Evolutionary conservation across 2,888 invertebrate genomes (phyloP).

Genomic region (Drosophila nigricruria): DNA sequence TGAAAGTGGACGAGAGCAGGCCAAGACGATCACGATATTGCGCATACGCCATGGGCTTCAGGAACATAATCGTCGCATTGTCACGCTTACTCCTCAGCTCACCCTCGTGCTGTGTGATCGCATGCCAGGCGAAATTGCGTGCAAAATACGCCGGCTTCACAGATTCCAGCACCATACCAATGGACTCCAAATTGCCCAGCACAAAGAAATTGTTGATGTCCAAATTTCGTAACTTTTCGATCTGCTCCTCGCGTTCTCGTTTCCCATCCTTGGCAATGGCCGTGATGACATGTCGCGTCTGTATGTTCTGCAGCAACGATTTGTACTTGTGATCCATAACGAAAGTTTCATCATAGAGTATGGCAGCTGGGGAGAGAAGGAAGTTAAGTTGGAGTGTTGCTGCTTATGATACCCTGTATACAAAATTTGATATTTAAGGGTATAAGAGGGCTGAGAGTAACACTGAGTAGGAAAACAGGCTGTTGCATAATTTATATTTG

Average conservation of each 20-base stretch:
- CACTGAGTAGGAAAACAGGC: no score
- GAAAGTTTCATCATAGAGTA: conserved; percentile 95
- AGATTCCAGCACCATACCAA: conserved; percentile 89
- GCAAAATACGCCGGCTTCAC: conserved; percentile 92
- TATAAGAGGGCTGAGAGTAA: not conserved
- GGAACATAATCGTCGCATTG: conserved; percentile 91
- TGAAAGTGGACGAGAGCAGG: conserved; percentile 89
- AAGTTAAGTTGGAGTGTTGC: not conserved
- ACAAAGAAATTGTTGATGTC: conserved; percentile 96
- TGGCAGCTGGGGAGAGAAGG: conserved; percentile 87
- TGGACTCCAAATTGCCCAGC: conserved; percentile 90
- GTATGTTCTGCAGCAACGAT: conserved; percentile 94
- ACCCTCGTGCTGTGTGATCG: conserved; percentile 91
- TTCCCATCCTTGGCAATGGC: conserved; percentile 87
- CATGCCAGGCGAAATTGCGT: conserved; percentile 95
- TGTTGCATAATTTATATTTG: not conserved
- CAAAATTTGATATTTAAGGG: not conserved
- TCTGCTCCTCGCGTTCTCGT: conserved; percentile 88
- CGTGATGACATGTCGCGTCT: conserved; percentile 95
- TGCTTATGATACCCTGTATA: not conserved
- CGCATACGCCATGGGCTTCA: conserved; percentile 90
- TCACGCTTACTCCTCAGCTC: conserved; percentile 91
- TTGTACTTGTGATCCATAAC: conserved; percentile 98
- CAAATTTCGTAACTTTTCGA: conserved; percentile 90
- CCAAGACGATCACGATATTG: conserved; percentile 90